These are phyloP conservation scores for Agriopis aurantiaria DNA, from an alignment of 2,888 invertebrate species.

Conservation along the genomic window DNA sequence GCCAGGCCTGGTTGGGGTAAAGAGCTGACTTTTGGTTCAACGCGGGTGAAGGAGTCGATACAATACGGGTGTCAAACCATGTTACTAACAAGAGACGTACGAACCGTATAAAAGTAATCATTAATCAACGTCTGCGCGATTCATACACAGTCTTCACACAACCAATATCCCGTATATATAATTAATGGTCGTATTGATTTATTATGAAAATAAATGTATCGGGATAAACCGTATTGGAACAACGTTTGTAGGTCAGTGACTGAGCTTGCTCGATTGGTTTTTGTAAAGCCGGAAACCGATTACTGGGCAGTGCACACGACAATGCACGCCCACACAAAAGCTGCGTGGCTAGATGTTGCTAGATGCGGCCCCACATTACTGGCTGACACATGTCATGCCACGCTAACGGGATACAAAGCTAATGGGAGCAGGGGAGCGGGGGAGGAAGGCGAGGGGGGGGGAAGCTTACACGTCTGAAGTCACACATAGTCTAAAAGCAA, in stretches of 20 bases:
- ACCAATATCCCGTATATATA: constrained; percentile 53
- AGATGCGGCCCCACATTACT: too few species aligned
- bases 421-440: too few species aligned
- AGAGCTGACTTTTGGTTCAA: constrained; percentile 14
- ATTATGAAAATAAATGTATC: constrained; percentile 62
- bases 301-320: too few species aligned
- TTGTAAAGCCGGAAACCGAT: too few species aligned
- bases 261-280: neutral
- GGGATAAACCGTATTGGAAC: constrained; percentile 50
- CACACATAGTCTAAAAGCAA: too few species aligned
- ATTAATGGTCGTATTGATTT: constrained; percentile 65
- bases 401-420: too few species aligned
- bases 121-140: constrained; percentile 47
- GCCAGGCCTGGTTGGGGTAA: constrained; percentile 27
- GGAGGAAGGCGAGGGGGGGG: too few species aligned
- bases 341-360: too few species aligned
- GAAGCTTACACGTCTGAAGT: too few species aligned
- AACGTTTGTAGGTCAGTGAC: constrained; percentile 6
- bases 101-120: constrained; percentile 40
- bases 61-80: constrained; percentile 10
- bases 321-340: too few species aligned
- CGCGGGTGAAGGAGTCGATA: neutral
- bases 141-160: constrained; percentile 45
- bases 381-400: too few species aligned
- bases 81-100: constrained; percentile 33